A percentile compares a stretch with the other conserved stretches of the same genome.
phyloP scores from a whole-genome alignment of 2,113 vertebrate genomes.

The Mus pahari region DNA sequence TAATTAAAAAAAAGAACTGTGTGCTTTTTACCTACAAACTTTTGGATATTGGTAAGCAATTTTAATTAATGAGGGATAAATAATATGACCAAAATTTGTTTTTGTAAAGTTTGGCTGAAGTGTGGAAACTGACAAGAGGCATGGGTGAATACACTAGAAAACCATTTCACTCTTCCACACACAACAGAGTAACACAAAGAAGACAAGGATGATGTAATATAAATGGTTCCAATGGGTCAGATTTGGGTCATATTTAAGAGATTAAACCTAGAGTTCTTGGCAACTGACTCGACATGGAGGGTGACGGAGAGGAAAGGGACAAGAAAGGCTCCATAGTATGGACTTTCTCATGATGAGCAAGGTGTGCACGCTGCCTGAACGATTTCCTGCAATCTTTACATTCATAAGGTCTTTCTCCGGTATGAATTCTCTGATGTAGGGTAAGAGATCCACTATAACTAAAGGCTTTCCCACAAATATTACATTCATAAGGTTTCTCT shows the following conservation, averaged over 20 bases:
- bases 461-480: constrained; percentile 80
- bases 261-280: constrained; percentile 66
- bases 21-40: constrained; percentile 25
- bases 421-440: constrained; percentile 80
- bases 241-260: constrained; percentile 58
- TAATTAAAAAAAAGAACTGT: no score
- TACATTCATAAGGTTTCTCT: constrained; percentile 79
- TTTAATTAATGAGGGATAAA: not conserved
- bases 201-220: not conserved
- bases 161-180: not conserved
- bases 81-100: not conserved
- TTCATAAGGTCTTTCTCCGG: constrained; percentile 77
- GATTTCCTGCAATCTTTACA: constrained; percentile 80
- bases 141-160: not conserved
- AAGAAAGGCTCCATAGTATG: constrained; percentile 78
- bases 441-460: constrained; percentile 81
- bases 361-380: constrained; percentile 80
- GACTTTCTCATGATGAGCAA: constrained; percentile 80
- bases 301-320: constrained; percentile 39
- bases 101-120: not conserved
- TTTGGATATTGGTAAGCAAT: not conserved
- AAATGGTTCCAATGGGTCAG: not conserved
- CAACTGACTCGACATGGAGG: constrained; percentile 50
- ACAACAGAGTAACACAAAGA: not conserved
- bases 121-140: not conserved